Conservation (phyloP, 2,888 invertebrate genomes). For the Xestia rhomboidea region DNA sequence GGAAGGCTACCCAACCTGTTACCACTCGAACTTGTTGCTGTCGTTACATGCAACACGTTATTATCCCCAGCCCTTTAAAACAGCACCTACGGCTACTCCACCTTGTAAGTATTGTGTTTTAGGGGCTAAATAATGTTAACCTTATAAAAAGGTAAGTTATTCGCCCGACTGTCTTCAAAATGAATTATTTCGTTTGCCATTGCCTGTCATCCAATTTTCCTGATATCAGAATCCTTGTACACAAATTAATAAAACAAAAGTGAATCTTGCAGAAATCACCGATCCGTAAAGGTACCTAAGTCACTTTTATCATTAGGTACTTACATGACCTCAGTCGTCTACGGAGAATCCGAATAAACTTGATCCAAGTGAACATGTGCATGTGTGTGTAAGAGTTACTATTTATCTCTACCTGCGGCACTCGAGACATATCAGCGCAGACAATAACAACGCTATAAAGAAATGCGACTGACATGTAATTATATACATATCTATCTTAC, state of each 20-base stretch:
- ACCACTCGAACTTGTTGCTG: slow-evolving; percentile 49
- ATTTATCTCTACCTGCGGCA: slow-evolving; percentile 44
- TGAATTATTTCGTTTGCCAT: background rate
- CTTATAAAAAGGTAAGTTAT: background rate
- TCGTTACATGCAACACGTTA: slow-evolving; percentile 44
- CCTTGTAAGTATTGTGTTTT: background rate
- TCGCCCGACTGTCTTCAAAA: background rate
- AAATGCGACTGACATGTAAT: slow-evolving; percentile 60
- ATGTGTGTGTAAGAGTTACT: slow-evolving; percentile 29
- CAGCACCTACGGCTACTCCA: background rate
- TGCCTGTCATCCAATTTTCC: background rate
- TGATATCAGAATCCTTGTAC: background rate
- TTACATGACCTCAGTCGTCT: slow-evolving; percentile 53
- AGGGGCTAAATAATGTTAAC: background rate
- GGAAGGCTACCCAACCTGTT: slow-evolving; percentile 55
- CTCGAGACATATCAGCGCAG: slow-evolving; percentile 56
- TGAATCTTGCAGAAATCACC: slow-evolving; percentile 24
- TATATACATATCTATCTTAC: slow-evolving; percentile 54
- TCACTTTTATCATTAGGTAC: slow-evolving; percentile 37
- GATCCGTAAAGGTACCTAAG: slow-evolving; percentile 23
- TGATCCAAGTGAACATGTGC: slow-evolving; percentile 1
- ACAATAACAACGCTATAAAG: slow-evolving; percentile 65
- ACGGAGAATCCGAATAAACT: slow-evolving; percentile 45
- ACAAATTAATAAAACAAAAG: slow-evolving; percentile 1
- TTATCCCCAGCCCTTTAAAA: background rate